phyloP scores from a whole-genome alignment of 2,888 invertebrate species.

The Polydrusus tereticollis region DNA sequence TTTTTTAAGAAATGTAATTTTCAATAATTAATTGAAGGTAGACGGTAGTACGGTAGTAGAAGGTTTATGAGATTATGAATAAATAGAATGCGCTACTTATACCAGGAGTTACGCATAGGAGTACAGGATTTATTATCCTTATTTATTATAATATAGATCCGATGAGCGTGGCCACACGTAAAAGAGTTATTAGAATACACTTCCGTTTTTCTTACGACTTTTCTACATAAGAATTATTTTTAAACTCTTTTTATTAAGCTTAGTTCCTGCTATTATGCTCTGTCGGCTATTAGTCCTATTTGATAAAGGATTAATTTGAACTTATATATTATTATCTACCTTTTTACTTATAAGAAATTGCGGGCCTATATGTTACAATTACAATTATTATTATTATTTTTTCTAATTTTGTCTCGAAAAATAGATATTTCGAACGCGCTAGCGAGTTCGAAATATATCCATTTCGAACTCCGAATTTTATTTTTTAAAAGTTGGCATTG shows the following conservation, averaged over 20 bases:
- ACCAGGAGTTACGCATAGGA: not conserved
- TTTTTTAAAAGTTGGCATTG: too few relatives aligned
- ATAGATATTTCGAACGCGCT: too few relatives aligned
- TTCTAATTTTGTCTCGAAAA: too few relatives aligned
- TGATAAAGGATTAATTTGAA: too few relatives aligned
- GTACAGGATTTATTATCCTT: not conserved
- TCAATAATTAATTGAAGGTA: not conserved
- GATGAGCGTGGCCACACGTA: not conserved
- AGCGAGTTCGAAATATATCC: too few relatives aligned
- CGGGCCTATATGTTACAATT: too few relatives aligned
- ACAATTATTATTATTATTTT: too few relatives aligned
- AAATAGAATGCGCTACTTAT: not conserved
- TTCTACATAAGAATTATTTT: not conserved
- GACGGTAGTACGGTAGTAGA: not conserved
- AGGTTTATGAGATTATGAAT: not conserved
- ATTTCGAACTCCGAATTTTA: too few relatives aligned
- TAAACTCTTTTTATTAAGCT: not conserved
- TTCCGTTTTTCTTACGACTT: not conserved
- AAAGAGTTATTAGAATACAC: not conserved
- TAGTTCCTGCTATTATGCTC: not conserved
- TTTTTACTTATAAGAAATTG: too few relatives aligned
- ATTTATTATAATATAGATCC: not conserved
- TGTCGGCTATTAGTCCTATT: not conserved
- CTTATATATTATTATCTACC: too few relatives aligned
- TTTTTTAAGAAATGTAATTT: not conserved